A percentile compares a stretch with the other conserved stretches of the same genome.
phyloP scores from a whole-genome alignment of 2,888 invertebrate species.

The Cyrtodaria siliqua region DNA sequence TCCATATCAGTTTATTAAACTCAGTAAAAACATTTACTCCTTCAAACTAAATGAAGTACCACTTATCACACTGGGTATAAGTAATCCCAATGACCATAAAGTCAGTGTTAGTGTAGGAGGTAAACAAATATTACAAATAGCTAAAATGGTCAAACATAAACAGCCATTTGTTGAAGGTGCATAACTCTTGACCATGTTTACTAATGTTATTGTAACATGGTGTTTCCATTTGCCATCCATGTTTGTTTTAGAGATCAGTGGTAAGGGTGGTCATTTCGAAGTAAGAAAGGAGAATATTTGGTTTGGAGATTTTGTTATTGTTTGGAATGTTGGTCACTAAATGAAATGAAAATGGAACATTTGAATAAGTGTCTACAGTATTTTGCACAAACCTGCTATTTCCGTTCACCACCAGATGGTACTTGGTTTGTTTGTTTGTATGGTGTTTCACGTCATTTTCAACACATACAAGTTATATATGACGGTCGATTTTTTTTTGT shows the following conservation, averaged over 20 bases:
- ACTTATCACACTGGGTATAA: conserved; percentile 18
- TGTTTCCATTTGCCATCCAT: conserved; percentile 20
- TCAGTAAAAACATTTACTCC: conserved; percentile 17
- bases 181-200: conserved; percentile 18
- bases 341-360: too few relatives aligned
- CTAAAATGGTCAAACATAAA: conserved; percentile 26
- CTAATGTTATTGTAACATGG: conserved; percentile 7
- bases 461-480: too few relatives aligned
- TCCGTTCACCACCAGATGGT: too few relatives aligned
- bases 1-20: neutral
- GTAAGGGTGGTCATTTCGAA: too few relatives aligned
- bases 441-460: too few relatives aligned
- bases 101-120: conserved; percentile 17
- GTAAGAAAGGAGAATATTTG: too few relatives aligned
- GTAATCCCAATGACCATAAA: conserved; percentile 11
- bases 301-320: too few relatives aligned
- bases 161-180: conserved; percentile 19
- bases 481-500: too few relatives aligned
- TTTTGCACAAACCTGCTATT: too few relatives aligned
- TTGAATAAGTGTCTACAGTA: too few relatives aligned
- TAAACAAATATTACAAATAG: conserved; percentile 23
- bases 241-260: conserved; percentile 17
- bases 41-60: conserved; percentile 18
- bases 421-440: too few relatives aligned
- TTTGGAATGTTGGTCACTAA: too few relatives aligned